Evolutionary conservation across 2,113 vertebrate species (phyloP).

Genomic region (Calypte anna): DNA sequence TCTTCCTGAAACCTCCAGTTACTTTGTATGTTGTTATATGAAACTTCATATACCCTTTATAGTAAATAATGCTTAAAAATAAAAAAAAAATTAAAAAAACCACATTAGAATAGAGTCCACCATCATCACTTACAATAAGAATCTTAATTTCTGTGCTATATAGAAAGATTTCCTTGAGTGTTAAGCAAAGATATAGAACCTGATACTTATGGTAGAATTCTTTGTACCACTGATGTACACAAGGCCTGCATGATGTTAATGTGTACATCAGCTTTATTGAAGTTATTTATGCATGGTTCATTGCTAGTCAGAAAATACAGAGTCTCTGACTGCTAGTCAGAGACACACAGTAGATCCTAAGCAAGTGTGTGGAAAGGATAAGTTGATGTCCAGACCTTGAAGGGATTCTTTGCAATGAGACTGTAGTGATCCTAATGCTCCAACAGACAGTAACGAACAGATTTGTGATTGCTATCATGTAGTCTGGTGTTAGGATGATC

Average conservation of each 20-base stretch:
- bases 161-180: not conserved
- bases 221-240: too few species aligned
- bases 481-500: not conserved
- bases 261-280: not conserved
- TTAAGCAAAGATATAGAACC: not conserved
- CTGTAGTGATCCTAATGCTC: rapidly evolving
- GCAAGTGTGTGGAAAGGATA: not conserved
- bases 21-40: not conserved
- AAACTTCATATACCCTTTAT: not conserved
- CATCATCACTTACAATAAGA: not conserved
- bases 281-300: not conserved
- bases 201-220: too few species aligned
- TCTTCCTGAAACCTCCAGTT: not conserved
- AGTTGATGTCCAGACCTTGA: not conserved
- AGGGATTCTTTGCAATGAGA: not conserved
- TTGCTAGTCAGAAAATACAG: not conserved
- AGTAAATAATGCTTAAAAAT: not conserved
- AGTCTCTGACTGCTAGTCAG: too few species aligned
- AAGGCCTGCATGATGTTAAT: too few species aligned
- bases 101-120: rapidly evolving
- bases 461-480: not conserved
- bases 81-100: not conserved
- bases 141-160: not conserved
- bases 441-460: not conserved
- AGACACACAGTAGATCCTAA: not conserved